Percentiles rank a stretch among this genome's conserved stretches.
These are phyloP conservation scores for Chirona hameri DNA, from an alignment of 2,888 invertebrate species.

Conservation along the genomic window DNA sequence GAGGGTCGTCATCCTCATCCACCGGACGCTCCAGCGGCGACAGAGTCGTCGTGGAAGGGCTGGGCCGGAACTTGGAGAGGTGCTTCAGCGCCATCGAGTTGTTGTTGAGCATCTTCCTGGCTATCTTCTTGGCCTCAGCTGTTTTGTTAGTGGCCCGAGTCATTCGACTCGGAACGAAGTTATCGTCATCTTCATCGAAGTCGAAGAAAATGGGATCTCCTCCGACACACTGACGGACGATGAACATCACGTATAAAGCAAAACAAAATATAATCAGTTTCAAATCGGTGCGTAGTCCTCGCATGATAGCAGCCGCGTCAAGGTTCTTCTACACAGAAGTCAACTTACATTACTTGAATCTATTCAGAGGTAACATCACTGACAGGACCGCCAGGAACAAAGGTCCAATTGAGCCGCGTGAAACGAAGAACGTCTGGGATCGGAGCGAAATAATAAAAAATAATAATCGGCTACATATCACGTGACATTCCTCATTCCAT, in stretches of 20 bases:
- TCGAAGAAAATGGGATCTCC: constrained; percentile 4
- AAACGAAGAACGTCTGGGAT: too few species aligned
- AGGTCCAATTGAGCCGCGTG: too few species aligned
- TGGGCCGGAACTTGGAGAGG: background rate
- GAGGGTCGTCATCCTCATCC: background rate
- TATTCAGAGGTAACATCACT: background rate
- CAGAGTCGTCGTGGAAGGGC: background rate
- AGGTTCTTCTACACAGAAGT: too few species aligned
- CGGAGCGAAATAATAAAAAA: background rate
- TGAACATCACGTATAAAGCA: background rate
- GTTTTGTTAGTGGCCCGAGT: background rate
- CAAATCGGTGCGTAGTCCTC: background rate
- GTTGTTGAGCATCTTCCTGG: background rate
- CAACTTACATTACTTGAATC: background rate
- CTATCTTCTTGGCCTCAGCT: background rate
- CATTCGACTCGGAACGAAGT: background rate
- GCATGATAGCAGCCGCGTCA: background rate
- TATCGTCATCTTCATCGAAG: background rate
- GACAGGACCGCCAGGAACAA: too few species aligned
- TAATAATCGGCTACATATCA: background rate
- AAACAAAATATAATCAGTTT: background rate
- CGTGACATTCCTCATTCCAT: too few species aligned
- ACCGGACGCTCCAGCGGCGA: background rate
- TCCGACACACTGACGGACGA: background rate
- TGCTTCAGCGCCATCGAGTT: background rate